Percentiles rank a stretch among this genome's conserved stretches.
These are phyloP conservation scores for Sepioteuthis lessoniana DNA, from an alignment of 2,888 invertebrate genomes.

Conservation along the genomic window DNA sequence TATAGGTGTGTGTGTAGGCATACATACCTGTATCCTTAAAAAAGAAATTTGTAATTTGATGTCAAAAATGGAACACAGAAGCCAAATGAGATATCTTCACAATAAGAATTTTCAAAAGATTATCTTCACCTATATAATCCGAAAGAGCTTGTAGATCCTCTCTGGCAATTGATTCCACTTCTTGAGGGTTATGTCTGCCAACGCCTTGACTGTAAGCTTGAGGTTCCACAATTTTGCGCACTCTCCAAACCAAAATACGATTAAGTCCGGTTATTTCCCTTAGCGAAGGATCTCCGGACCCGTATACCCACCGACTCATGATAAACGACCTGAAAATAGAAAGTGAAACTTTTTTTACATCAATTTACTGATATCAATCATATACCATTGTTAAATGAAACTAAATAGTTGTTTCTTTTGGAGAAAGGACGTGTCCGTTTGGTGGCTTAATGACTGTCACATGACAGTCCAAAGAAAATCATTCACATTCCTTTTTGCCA, in stretches of 20 bases:
- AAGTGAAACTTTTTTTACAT: neutral
- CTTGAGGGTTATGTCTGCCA: constrained; percentile 72
- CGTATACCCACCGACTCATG: constrained; percentile 47
- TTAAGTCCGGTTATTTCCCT: neutral
- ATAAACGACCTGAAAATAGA: neutral
- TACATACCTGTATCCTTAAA: no score
- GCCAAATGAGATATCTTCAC: no score
- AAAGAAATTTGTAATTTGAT: no score
- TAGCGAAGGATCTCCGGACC: constrained; percentile 42
- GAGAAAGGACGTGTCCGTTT: no score
- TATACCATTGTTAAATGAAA: no score
- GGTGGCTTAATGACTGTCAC: no score
- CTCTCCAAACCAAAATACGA: constrained; percentile 56
- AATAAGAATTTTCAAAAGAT: neutral
- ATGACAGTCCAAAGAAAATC: no score
- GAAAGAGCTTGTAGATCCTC: constrained; percentile 73
- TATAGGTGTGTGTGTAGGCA: no score
- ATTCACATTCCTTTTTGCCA: no score
- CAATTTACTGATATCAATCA: no score
- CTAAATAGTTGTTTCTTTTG: no score
- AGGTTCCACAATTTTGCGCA: constrained; percentile 55
- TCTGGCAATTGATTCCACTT: constrained; percentile 70
- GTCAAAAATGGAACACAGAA: no score
- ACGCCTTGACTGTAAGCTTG: constrained; percentile 74
- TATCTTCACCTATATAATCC: constrained; percentile 69